Evolutionary conservation across 2,797 vertebrate genomes (phyloP).

Genomic region (Oophaga sylvatica): DNA sequence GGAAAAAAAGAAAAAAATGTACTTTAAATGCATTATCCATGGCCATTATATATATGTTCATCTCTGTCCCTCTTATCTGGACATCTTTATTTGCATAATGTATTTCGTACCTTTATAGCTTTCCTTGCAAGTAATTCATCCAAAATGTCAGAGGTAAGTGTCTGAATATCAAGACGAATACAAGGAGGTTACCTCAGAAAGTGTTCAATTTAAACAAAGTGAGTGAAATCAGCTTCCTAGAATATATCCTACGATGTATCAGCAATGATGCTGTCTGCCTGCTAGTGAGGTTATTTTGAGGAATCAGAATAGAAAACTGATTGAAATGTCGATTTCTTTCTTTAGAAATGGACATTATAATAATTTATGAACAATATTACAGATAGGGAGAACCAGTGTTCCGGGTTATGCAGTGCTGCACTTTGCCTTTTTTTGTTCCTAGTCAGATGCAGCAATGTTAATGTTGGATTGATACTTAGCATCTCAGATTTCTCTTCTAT

Average conservation of each 20-base stretch:
- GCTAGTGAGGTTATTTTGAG: neutral
- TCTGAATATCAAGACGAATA: slow-evolving; percentile 30
- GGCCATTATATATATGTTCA: slow-evolving; percentile 4
- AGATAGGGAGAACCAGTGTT: neutral
- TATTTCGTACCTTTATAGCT: slow-evolving; percentile 18
- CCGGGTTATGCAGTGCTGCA: neutral
- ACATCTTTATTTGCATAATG: slow-evolving; percentile 24
- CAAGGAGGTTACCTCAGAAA: slow-evolving; percentile 21
- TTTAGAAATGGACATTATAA: neutral
- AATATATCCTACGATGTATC: slow-evolving; percentile 2
- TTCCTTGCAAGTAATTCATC: slow-evolving; percentile 26
- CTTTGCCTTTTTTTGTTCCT: neutral
- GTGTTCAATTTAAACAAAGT: slow-evolving; percentile 12
- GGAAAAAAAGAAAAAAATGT: slow-evolving; percentile 15
- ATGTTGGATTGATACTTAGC: neutral
- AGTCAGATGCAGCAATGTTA: neutral
- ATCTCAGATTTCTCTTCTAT: neutral
- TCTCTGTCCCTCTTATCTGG: slow-evolving; percentile 8
- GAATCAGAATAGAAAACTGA: neutral
- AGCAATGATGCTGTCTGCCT: neutral
- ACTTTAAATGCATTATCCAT: slow-evolving; percentile 42
- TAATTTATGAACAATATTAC: neutral
- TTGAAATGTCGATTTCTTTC: neutral
- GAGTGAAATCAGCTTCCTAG: slow-evolving; percentile 3
- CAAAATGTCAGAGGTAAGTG: slow-evolving; percentile 28